Evolutionary conservation across 2,797 vertebrate genomes (phyloP).

Genomic region (Cynopterus sphinx): DNA sequence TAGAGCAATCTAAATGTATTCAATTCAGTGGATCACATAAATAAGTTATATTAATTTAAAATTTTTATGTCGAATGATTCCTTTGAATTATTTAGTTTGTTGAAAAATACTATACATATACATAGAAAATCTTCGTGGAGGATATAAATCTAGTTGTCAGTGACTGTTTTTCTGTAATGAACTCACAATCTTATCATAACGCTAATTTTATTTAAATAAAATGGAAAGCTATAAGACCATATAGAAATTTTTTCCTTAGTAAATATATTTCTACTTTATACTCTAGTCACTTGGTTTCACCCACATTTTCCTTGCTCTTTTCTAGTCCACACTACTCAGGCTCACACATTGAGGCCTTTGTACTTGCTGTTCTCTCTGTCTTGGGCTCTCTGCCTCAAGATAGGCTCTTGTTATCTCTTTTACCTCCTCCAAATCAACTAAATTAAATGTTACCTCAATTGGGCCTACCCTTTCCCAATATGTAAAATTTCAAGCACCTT

Average conservation of each 20-base stretch:
- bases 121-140: neutral
- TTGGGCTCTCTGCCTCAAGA: neutral
- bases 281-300: neutral
- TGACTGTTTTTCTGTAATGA: neutral
- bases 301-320: neutral
- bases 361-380: neutral
- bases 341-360: neutral
- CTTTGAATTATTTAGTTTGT: neutral
- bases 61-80: neutral
- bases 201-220: neutral
- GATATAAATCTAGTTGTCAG: neutral
- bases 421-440: neutral
- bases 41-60: neutral
- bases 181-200: neutral
- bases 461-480: neutral
- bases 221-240: neutral
- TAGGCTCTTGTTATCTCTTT: neutral
- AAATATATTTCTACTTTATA: neutral
- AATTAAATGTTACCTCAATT: neutral
- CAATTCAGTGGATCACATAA: neutral
- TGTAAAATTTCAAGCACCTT: neutral
- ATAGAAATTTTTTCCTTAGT: neutral
- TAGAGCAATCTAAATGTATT: neutral
- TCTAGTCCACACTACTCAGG: neutral
- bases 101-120: neutral